Percentiles rank a stretch among this genome's conserved stretches.
Evolutionary conservation across 2,113 vertebrate species (phyloP).

Genomic region (Todiramphus chloris): DNA sequence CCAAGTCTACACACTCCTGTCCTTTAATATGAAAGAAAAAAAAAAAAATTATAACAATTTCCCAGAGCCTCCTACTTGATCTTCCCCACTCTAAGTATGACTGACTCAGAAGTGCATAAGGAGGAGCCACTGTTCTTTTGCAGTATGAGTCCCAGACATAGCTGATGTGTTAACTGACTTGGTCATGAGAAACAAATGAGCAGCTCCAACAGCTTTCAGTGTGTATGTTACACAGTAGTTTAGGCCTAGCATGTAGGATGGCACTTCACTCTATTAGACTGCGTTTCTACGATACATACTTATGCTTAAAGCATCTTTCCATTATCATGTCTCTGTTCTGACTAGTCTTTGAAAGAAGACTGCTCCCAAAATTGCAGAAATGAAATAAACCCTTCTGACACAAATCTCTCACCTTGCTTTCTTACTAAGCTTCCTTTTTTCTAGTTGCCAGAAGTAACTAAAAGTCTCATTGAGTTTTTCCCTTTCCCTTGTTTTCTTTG

Average conservation of each 20-base stretch:
- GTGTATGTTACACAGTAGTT: neutral
- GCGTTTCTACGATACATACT: neutral
- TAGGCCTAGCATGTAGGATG: neutral
- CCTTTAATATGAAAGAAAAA: neutral
- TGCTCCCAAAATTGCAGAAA: neutral
- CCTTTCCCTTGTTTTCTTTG: neutral
- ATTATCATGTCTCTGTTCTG: neutral
- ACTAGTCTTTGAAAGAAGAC: neutral
- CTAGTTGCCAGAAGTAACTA: neutral
- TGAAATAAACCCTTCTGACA: neutral
- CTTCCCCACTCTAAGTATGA: neutral
- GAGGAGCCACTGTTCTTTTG: neutral
- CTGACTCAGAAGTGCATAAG: neutral
- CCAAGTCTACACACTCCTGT: neutral
- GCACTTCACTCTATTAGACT: neutral
- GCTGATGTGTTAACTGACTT: neutral
- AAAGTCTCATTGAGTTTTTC: conserved; percentile 8
- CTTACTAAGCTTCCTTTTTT: neutral
- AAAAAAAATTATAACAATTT: neutral
- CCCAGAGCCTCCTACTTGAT: neutral
- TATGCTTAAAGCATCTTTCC: neutral
- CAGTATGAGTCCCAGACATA: neutral
- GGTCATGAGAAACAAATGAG: rapidly evolving
- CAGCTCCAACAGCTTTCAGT: neutral
- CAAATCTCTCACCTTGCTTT: neutral